Evolutionary conservation across 2,888 invertebrate genomes (phyloP), one percentile per base, ranked within the genome.

Genomic region (Tenthredo distinguenda): DNA sequence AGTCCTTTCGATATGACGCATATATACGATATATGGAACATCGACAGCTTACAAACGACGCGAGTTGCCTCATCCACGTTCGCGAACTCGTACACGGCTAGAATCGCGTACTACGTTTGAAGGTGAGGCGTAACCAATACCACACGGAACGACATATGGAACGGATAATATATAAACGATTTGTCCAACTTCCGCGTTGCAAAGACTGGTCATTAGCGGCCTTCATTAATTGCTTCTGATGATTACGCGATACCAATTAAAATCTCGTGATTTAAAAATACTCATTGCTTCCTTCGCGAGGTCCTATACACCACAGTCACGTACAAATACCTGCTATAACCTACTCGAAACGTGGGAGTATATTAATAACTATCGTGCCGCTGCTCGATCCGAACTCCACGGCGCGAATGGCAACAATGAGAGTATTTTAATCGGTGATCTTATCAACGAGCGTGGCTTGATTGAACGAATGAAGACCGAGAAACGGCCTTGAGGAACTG

Each of bases 161-260:
- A 81, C 47, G 71, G 65, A 83, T 58, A 34, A 81, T 43, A 43
- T 55, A 83, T 71, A 83, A 83, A 47, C 68, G 71, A 83, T 83
- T 83, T 83, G 68, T 83, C 83, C 68, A n/a, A 68, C 83, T 83
- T 83, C 83, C 83, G 83, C 83, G 83, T 83, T 83, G 68, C 83
- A 4, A 31, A 18, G 47, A 43, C 55, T 68, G 71, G 68, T 71
- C 65, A 83, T 83, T 83, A 83, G 47, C 83, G 47, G 71, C 21
- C 47, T 83, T 83, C 83, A 71, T 83, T 83, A 83, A 83, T 83
- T 83, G 83, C 71, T 65, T 43, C 65, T 50, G 83, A 83, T 47
- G 68, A 83, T 83, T 83, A 47, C 83, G 31, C 47, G 68, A 71
- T 83, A 37, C 68, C 68, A 68, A 83, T 68, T 68, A 50, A 83